Percentiles rank a stretch among this genome's conserved stretches.
Evolutionary conservation across 2,113 vertebrate species (phyloP).

Genomic region (Acrocephalus arundinaceus): DNA sequence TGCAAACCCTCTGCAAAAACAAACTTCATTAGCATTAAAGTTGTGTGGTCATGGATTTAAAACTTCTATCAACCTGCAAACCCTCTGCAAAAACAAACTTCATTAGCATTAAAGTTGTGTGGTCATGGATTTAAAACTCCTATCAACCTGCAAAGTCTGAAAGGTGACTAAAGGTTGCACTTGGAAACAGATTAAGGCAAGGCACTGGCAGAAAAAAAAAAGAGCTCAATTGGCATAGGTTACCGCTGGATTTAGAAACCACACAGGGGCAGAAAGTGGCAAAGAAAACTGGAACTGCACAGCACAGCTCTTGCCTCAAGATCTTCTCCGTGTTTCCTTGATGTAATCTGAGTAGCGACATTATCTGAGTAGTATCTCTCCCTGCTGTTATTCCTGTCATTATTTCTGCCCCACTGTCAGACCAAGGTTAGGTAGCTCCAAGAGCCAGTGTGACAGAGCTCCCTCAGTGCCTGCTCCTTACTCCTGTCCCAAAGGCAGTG

Average conservation of each 20-base stretch:
- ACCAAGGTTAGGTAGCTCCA: not conserved
- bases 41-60: not conserved
- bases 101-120: not conserved
- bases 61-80: not conserved
- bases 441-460: not conserved
- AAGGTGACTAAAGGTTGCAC: not conserved
- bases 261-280: rapidly evolving
- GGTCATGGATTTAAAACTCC: not conserved
- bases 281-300: not conserved
- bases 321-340: not conserved
- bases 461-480: not conserved
- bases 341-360: not conserved
- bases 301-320: not conserved
- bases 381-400: not conserved
- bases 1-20: not conserved
- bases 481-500: not conserved
- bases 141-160: not conserved
- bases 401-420: not conserved
- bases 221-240: not conserved
- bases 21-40: not conserved
- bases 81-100: not conserved
- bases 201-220: not conserved
- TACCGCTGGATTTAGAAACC: not conserved
- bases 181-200: not conserved
- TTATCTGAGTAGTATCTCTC: not conserved